Conservation (phyloP, 2,888 invertebrate genomes). For the Xestia c-nigrum region DNA sequence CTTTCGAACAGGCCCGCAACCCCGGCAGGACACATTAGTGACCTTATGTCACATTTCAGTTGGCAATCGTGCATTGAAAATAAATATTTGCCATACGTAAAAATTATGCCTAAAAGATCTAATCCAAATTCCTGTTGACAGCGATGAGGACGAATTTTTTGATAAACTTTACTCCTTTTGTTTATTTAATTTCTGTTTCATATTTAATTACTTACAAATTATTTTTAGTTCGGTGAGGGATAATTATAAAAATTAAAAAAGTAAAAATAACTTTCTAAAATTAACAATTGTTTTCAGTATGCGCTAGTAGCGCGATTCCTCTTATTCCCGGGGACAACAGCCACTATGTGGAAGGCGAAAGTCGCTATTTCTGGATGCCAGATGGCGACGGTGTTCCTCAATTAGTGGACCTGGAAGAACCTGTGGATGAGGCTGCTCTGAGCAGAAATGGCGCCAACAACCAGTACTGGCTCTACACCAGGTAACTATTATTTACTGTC, state of each 20-base stretch:
- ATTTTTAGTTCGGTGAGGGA: no score
- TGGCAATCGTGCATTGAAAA: not conserved
- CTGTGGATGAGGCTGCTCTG: conserved; percentile 67
- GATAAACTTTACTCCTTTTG: no score
- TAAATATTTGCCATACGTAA: not conserved
- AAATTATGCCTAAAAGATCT: not conserved
- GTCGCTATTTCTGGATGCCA: conserved; percentile 86
- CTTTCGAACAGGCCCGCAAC: no score
- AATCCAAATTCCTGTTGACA: not conserved
- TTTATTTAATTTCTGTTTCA: no score
- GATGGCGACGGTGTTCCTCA: conserved; percentile 80
- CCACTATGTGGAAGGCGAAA: conserved; percentile 84
- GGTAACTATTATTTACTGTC: conserved; percentile 58
- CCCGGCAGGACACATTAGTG: no score
- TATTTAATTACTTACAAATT: no score
- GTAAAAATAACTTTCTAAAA: not conserved
- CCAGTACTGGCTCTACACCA: conserved; percentile 81
- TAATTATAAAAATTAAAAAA: no score
- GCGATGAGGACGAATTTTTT: no score
- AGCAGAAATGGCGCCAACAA: conserved; percentile 81
- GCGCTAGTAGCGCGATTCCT: conserved; percentile 74
- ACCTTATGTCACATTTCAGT: no score
- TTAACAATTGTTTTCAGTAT: conserved; percentile 67
- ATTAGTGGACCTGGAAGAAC: conserved; percentile 80
- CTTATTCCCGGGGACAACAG: conserved; percentile 83